Evolutionary conservation across 2,888 invertebrate genomes (phyloP).

Genomic region (Hedychridium roseum): DNA sequence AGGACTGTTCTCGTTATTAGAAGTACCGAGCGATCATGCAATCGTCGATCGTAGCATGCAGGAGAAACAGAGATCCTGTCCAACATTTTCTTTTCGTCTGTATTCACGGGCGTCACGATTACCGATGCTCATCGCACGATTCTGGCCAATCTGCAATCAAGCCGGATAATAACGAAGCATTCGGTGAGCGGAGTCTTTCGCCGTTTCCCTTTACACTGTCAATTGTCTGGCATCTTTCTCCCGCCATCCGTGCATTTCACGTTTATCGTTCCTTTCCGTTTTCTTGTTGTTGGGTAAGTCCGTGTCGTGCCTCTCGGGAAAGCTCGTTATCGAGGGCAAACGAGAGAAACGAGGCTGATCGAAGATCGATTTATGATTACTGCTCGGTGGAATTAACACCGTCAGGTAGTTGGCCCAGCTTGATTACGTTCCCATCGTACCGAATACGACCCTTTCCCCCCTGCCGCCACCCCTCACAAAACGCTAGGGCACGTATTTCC

Average conservation of each 20-base stretch:
- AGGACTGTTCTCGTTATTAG: too few species aligned
- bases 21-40: too few species aligned
- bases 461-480: too few species aligned
- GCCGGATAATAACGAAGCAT: slow-evolving; percentile 39
- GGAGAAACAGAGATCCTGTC: too few species aligned
- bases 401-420: too few species aligned
- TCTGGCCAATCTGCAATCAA: slow-evolving; percentile 50
- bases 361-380: slow-evolving; percentile 28
- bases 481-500: too few species aligned
- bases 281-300: slow-evolving; percentile 5
- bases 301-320: slow-evolving; percentile 2
- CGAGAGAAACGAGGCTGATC: slow-evolving; percentile 22
- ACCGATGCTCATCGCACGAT: slow-evolving; percentile 39
- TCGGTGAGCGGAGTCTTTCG: slow-evolving; percentile 18
- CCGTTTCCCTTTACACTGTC: slow-evolving; percentile 9
- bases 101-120: slow-evolving; percentile 50
- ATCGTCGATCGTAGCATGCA: too few species aligned
- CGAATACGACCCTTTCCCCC: too few species aligned
- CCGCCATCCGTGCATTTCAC: slow-evolving; percentile 1
- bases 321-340: slow-evolving; percentile 24
- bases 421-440: too few species aligned
- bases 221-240: slow-evolving; percentile 9
- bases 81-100: too few species aligned
- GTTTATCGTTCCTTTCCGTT: slow-evolving; percentile 1
- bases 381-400: too few species aligned